Evolutionary conservation across 1,140 invertebrate species (phyloP).

Genomic region (Drosophila oshimai): DNA sequence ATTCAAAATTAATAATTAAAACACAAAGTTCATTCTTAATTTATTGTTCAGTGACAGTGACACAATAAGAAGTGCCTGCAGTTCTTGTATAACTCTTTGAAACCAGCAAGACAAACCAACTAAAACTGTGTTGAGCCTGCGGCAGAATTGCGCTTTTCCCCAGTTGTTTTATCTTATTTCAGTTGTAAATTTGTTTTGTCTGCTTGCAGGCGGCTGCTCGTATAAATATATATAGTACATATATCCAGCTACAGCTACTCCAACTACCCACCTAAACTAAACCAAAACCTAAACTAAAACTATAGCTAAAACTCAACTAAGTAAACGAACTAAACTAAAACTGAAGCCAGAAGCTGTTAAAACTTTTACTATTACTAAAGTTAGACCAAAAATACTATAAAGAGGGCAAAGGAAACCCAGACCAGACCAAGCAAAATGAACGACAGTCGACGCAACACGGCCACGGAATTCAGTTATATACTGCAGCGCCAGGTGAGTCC

Average conservation of each 20-base stretch:
- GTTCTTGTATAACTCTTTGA: conserved; percentile 41
- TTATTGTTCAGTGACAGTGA: conserved; percentile 8
- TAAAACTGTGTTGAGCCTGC: neutral
- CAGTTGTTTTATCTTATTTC: conserved; percentile 9
- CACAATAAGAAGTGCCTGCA: neutral
- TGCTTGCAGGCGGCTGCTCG: conserved; percentile 39
- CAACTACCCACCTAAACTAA: conserved; percentile 56
- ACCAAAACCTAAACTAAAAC: conserved; percentile 17
- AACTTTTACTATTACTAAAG: conserved; percentile 51
- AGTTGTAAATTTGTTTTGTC: conserved; percentile 34
- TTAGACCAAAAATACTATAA: conserved; percentile 18
- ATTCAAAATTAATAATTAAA: neutral
- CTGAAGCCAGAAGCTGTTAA: conserved; percentile 43
- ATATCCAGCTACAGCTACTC: conserved; percentile 27
- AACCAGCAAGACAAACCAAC: neutral
- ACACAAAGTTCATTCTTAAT: neutral
- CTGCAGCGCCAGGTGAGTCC: conserved; percentile 78
- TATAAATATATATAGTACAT: conserved; percentile 8
- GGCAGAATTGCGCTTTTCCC: conserved; percentile 3
- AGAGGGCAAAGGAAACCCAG: neutral
- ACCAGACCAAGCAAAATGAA: conserved; percentile 62
- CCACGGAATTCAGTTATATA: conserved; percentile 82
- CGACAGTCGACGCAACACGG: conserved; percentile 80
- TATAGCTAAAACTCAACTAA: conserved; percentile 18
- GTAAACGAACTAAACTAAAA: conserved; percentile 17